Evolutionary conservation across 1,140 invertebrate species (phyloP), one percentile per base, ranked within the genome.

Genomic region (Drosophila kikkawai): DNA sequence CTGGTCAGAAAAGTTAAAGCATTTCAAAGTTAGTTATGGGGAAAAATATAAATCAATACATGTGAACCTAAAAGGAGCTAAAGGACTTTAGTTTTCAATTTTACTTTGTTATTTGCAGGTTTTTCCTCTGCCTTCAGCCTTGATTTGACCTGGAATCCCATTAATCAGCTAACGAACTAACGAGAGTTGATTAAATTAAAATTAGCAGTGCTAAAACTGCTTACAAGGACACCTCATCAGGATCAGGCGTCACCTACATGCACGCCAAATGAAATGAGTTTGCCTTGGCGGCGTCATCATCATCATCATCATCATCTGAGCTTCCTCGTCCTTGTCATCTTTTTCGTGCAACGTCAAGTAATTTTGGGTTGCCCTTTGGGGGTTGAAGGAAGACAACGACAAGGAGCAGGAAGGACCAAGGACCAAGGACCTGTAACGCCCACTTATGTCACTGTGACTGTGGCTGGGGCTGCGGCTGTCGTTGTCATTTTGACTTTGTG

Each of bases 1-100:
- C 97, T 98, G 36, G 22, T 6, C 11, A 26, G 13, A n/a, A 57
- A 55, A 55, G 4, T 55, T 55, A 0, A 15, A 5, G 7, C 1
- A 12, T 51, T 51, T 7, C 9, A 17, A 7, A 0, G 7, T 34
- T 34, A 47, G 15, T 47, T 47, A 47, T 47, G 44, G 1, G 44
- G 1, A 22, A 19, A 15, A 53, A 19, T 3, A 7, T 6, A 55
- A 37, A 15, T 37, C 51, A 55, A 55, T 55, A 48, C 47, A 29
- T 48, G 13, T 9, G 22, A 29, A 7, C 22, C 47, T 29, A 19
- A 6, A 55, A 37, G 0, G 1, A 15, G 19, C 6, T 4, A 15
- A 15, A 9, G 5, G 7, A 22, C 19, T 37, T 22, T 8, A 9
- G 15, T 9, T 15, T 15, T 37, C 1, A 15, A 36, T 36, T 55